Evolutionary conservation across 2,113 vertebrate species (phyloP).

Genomic region (Pseudorhombus dupliciocellatus): DNA sequence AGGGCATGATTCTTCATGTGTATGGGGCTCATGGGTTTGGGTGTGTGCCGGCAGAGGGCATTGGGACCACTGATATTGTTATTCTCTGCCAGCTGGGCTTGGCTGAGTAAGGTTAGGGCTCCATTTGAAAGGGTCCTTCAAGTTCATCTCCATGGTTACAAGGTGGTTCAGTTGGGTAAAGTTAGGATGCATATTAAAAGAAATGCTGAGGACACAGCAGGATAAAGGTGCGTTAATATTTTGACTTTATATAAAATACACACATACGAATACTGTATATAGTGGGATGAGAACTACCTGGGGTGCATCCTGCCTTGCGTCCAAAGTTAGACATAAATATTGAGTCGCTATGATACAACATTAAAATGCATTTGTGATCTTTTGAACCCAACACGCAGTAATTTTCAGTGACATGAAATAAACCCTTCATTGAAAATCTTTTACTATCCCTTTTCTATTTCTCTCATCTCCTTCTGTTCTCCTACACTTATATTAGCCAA

Average conservation of each 20-base stretch:
- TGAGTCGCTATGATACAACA: neutral
- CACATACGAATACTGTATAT: too few relatives aligned
- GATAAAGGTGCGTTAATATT: slow-evolving; percentile 1
- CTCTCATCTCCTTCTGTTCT: neutral
- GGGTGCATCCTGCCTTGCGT: too few relatives aligned
- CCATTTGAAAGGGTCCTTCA: slow-evolving; percentile 37
- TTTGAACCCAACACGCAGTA: neutral
- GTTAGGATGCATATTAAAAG: slow-evolving; percentile 1
- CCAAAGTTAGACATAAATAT: neutral
- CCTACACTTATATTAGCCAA: slow-evolving; percentile 24
- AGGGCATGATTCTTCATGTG: slow-evolving; percentile 29
- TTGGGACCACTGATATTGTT: slow-evolving; percentile 37
- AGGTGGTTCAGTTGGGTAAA: slow-evolving; percentile 19
- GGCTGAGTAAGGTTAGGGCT: slow-evolving; percentile 32
- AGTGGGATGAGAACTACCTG: too few relatives aligned
- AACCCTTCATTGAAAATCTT: neutral
- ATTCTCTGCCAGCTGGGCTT: slow-evolving; percentile 36
- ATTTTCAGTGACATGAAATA: slow-evolving; percentile 5
- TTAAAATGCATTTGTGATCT: neutral
- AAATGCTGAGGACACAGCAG: neutral
- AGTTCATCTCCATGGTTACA: slow-evolving; percentile 51
- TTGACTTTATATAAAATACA: neutral
- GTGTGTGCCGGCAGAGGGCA: slow-evolving; percentile 4
- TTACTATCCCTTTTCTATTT: slow-evolving; percentile 3
- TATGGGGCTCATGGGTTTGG: neutral